Evolutionary conservation across 2,888 invertebrate genomes (phyloP).

Genomic region (Pammene fasciana): DNA sequence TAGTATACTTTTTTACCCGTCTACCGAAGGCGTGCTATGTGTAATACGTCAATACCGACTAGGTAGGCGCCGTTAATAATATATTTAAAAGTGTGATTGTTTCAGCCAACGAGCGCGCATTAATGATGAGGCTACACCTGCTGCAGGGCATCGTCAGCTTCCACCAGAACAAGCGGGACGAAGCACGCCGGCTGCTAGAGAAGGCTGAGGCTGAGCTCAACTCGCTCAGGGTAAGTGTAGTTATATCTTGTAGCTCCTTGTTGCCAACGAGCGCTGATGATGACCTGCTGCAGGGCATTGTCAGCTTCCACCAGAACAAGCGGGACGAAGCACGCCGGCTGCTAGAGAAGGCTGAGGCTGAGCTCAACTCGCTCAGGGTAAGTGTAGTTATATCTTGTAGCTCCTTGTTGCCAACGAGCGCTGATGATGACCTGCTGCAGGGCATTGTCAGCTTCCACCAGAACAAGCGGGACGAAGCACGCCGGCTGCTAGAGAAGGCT

Average conservation of each 20-base stretch:
- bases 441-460: slow-evolving; percentile 91
- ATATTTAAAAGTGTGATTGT: neutral
- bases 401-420: slow-evolving; percentile 84
- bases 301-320: slow-evolving; percentile 90
- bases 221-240: slow-evolving; percentile 73
- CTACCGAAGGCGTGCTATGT: no score
- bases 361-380: slow-evolving; percentile 85
- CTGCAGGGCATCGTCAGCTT: slow-evolving; percentile 91
- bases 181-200: slow-evolving; percentile 84
- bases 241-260: neutral
- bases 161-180: slow-evolving; percentile 87
- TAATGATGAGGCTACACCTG: slow-evolving; percentile 90
- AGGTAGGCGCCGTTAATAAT: no score
- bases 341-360: slow-evolving; percentile 85
- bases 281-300: slow-evolving; percentile 91
- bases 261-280: slow-evolving; percentile 88
- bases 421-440: slow-evolving; percentile 90
- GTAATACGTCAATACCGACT: no score
- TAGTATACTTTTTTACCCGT: no score
- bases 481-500: slow-evolving; percentile 83
- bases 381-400: neutral
- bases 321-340: slow-evolving; percentile 84
- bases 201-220: slow-evolving; percentile 86
- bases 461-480: slow-evolving; percentile 86
- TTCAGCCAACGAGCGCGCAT: slow-evolving; percentile 87